A percentile compares a stretch with the other conserved stretches of the same genome.
Conservation (phyloP, 2,888 invertebrate species). For the Apotomis capreana region DNA sequence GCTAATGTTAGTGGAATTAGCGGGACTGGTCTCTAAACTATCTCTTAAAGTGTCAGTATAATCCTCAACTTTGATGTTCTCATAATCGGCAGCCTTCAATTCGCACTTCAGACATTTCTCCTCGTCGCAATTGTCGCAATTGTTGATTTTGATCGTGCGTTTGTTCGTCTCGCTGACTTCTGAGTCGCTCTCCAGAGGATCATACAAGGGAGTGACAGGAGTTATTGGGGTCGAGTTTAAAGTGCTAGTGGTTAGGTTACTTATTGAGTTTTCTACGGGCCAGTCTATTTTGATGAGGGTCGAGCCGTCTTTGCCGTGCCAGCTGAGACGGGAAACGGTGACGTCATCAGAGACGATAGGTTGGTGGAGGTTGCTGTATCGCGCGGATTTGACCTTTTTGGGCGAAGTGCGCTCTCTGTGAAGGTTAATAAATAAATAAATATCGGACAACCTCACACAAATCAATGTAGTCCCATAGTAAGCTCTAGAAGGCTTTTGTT, state of each 20-base stretch:
- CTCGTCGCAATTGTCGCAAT: conserved; percentile 65
- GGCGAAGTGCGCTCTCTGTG: conserved; percentile 78
- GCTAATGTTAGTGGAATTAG: conserved; percentile 75
- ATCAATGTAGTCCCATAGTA: too few relatives aligned
- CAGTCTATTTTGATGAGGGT: conserved; percentile 78
- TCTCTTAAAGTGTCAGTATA: conserved; percentile 55
- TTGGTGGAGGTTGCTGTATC: conserved; percentile 72
- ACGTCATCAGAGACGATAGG: conserved; percentile 53
- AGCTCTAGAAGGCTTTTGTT: too few relatives aligned
- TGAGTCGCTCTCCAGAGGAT: conserved; percentile 75
- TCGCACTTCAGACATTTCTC: conserved; percentile 77
- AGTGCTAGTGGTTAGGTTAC: conserved; percentile 66
- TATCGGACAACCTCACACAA: too few relatives aligned
- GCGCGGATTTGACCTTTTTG: conserved; percentile 65
- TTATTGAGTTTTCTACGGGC: conserved; percentile 67
- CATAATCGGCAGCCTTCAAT: conserved; percentile 70
- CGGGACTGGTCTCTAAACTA: conserved; percentile 67
- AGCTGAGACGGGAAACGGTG: conserved; percentile 62
- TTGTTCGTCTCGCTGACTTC: conserved; percentile 71
- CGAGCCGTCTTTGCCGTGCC: conserved; percentile 78
- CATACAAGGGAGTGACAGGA: conserved; percentile 70
- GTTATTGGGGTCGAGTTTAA: conserved; percentile 69
- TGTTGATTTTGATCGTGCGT: conserved; percentile 68
- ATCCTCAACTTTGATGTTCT: conserved; percentile 56
- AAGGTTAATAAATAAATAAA: conserved; percentile 37